Percentiles rank a stretch among this genome's conserved stretches.
phyloP scores from a whole-genome alignment of 2,888 invertebrate species.

The Terebella lapidaria region DNA sequence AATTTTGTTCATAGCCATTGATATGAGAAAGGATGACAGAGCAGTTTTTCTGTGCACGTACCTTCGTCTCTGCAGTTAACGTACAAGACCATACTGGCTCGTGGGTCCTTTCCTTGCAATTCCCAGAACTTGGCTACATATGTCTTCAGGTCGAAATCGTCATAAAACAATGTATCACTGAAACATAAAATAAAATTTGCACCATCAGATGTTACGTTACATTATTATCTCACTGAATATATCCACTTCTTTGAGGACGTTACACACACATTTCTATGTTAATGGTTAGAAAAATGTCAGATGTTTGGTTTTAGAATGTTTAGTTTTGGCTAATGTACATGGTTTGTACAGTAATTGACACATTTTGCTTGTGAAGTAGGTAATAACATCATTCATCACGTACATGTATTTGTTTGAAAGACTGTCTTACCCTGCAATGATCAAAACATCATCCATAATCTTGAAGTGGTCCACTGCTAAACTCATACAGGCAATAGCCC shows the following conservation, averaged over 20 bases:
- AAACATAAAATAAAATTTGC: not conserved
- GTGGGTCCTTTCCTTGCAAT: conserved; percentile 10
- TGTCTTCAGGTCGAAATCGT: conserved; percentile 17
- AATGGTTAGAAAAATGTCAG: too few species aligned
- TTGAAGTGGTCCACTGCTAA: conserved; percentile 9
- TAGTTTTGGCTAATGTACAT: too few species aligned
- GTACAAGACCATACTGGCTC: conserved; percentile 16
- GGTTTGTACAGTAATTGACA: too few species aligned
- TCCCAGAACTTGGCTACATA: conserved; percentile 8
- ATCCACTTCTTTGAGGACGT: too few species aligned
- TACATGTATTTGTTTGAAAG: too few species aligned
- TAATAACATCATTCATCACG: too few species aligned
- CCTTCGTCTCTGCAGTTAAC: conserved; percentile 22
- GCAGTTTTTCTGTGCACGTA: too few species aligned
- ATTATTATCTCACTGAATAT: not conserved
- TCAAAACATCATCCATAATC: conserved; percentile 14
- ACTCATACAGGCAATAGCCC: conserved; percentile 20
- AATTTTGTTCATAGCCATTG: too few species aligned
- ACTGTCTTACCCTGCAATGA: conserved; percentile 24
- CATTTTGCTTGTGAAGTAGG: too few species aligned
- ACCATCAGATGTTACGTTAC: not conserved
- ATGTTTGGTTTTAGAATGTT: too few species aligned
- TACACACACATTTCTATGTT: too few species aligned
- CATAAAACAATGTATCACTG: conserved; percentile 24
- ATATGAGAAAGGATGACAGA: too few species aligned